Evolutionary conservation across 1,140 invertebrate genomes (phyloP).

Genomic region (Nymphalis io): DNA sequence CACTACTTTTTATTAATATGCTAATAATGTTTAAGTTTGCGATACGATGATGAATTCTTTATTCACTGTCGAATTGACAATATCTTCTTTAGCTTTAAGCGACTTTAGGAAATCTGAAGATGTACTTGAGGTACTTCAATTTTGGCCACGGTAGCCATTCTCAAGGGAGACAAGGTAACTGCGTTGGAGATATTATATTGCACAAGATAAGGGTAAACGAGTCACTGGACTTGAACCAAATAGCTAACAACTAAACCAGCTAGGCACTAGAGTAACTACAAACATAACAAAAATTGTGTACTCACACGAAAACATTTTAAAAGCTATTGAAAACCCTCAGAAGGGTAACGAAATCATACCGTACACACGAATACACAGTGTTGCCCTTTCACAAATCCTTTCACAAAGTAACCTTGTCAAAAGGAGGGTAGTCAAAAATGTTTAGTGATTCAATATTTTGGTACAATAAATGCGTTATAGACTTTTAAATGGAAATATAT

Average conservation of each 20-base stretch:
- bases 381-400: constrained; percentile 43
- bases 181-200: too few relatives aligned
- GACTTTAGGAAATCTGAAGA: too few relatives aligned
- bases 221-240: too few relatives aligned
- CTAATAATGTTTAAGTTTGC: too few relatives aligned
- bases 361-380: constrained; percentile 29
- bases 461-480: constrained; percentile 5
- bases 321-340: constrained; percentile 15
- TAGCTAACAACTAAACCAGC: too few relatives aligned
- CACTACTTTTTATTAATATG: too few relatives aligned
- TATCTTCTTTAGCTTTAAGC: background rate
- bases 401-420: constrained; percentile 47
- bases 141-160: too few relatives aligned
- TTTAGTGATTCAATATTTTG: constrained; percentile 18
- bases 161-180: too few relatives aligned
- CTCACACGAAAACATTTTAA: constrained; percentile 15
- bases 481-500: background rate
- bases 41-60: too few relatives aligned
- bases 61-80: too few relatives aligned
- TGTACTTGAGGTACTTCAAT: too few relatives aligned
- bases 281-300: background rate
- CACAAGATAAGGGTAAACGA: too few relatives aligned
- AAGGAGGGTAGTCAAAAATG: constrained; percentile 22
- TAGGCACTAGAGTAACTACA: background rate
- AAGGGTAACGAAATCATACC: constrained; percentile 30